A percentile compares a stretch with the other conserved stretches of the same genome.
These are phyloP conservation scores for Lamproptera curius DNA, from an alignment of 2,888 invertebrate species.

Conservation along the genomic window DNA sequence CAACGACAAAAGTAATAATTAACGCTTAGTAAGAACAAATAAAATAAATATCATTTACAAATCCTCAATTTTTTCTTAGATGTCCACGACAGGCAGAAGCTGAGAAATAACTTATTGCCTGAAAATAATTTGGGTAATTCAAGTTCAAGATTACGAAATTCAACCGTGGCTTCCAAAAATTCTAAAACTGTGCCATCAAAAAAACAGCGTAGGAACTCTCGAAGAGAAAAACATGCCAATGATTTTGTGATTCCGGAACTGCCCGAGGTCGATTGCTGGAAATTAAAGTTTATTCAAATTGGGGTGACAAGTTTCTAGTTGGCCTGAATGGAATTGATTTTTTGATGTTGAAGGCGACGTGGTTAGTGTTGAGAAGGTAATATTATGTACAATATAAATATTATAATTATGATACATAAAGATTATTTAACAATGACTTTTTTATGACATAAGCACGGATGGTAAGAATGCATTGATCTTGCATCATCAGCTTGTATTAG, in stretches of 20 bases:
- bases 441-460: too few species aligned
- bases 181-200: conserved; percentile 45
- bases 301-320: conserved; percentile 89
- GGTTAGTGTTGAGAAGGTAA: conserved; percentile 80
- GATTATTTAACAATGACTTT: too few species aligned
- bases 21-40: too few species aligned
- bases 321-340: conserved; percentile 89
- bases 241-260: conserved; percentile 87
- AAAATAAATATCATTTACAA: too few species aligned
- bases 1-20: too few species aligned
- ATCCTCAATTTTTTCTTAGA: too few species aligned
- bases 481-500: too few species aligned
- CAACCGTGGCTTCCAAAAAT: conserved; percentile 25
- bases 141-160: conserved; percentile 13
- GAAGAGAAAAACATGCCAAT: conserved; percentile 40
- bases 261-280: conserved; percentile 83
- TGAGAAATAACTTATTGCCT: conserved; percentile 4
- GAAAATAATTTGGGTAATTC: not conserved
- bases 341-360: conserved; percentile 81
- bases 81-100: conserved; percentile 15
- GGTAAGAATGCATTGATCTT: too few species aligned
- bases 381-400: too few species aligned
- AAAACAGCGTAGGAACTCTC: conserved; percentile 25
- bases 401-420: too few species aligned
- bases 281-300: conserved; percentile 84